Evolutionary conservation across 1,140 invertebrate genomes (phyloP).

Genomic region (Caenorhabditis brenneri): DNA sequence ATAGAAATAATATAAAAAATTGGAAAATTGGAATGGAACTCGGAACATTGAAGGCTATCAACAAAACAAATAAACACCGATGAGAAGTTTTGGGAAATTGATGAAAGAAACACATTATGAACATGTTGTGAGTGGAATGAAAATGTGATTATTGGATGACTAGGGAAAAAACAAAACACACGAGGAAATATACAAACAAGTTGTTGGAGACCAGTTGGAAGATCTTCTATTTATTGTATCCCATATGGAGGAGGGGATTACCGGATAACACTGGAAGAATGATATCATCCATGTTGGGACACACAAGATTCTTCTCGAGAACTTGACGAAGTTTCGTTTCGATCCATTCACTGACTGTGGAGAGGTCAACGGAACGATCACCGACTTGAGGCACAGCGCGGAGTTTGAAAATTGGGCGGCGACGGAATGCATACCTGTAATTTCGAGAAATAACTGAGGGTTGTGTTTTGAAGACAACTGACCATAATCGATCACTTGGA

Average conservation of each 20-base stretch:
- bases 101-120: neutral
- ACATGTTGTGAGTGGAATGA: neutral
- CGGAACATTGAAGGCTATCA: neutral
- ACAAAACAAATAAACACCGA: neutral
- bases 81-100: neutral
- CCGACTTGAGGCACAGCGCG: constrained; percentile 69
- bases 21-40: neutral
- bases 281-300: constrained; percentile 69
- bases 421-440: constrained; percentile 66
- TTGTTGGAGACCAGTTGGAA: neutral
- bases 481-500: constrained; percentile 89
- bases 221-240: constrained; percentile 54
- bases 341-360: constrained; percentile 67
- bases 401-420: constrained; percentile 62
- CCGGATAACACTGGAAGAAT: constrained; percentile 64
- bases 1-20: neutral
- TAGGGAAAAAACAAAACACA: neutral
- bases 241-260: constrained; percentile 59
- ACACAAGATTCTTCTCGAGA: constrained; percentile 69
- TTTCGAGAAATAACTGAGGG: neutral
- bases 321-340: constrained; percentile 60
- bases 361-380: constrained; percentile 66
- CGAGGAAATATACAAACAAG: constrained; percentile 23
- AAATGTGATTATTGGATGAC: neutral
- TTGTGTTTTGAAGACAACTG: neutral